Conservation (phyloP, 2,888 invertebrate genomes). For the Eubasilissa splendida region DNA sequence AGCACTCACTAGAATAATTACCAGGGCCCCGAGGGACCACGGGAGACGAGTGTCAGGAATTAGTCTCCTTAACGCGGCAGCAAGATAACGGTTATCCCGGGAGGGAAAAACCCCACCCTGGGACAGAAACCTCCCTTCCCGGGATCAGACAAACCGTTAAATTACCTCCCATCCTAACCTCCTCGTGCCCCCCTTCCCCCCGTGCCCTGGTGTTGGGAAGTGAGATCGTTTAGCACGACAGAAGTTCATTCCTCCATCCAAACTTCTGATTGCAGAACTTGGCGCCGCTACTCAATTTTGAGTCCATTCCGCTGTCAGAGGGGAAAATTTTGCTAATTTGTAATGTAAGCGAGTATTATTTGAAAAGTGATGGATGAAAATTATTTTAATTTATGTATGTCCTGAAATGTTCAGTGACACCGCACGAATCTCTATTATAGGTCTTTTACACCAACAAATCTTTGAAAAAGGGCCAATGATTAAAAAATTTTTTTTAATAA, state of each 20-base stretch:
- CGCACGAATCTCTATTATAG: no score
- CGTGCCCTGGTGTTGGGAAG: slow-evolving; percentile 11
- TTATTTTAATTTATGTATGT: background rate
- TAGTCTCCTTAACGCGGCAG: slow-evolving; percentile 55
- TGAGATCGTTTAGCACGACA: slow-evolving; percentile 45
- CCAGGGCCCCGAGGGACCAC: slow-evolving; percentile 33
- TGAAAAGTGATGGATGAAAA: background rate
- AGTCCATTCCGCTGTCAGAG: slow-evolving; percentile 40
- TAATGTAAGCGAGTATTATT: slow-evolving; percentile 37
- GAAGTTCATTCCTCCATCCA: slow-evolving; percentile 37
- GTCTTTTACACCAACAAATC: no score
- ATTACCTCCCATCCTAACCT: slow-evolving; percentile 10
- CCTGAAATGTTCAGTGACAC: background rate
- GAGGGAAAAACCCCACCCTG: background rate
- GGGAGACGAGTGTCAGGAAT: slow-evolving; percentile 57
- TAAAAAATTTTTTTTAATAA: no score
- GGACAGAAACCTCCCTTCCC: background rate
- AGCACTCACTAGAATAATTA: slow-evolving; percentile 39
- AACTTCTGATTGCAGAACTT: slow-evolving; percentile 51
- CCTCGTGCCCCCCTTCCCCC: background rate
- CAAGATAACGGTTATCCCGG: slow-evolving; percentile 51
- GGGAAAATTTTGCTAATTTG: slow-evolving; percentile 44
- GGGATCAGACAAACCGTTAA: slow-evolving; percentile 23
- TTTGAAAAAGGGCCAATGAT: no score
- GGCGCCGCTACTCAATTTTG: slow-evolving; percentile 46